Evolutionary conservation across 2,797 vertebrate species (phyloP), one percentile per base, ranked within the genome.

Genomic region (Podargus strigoides): DNA sequence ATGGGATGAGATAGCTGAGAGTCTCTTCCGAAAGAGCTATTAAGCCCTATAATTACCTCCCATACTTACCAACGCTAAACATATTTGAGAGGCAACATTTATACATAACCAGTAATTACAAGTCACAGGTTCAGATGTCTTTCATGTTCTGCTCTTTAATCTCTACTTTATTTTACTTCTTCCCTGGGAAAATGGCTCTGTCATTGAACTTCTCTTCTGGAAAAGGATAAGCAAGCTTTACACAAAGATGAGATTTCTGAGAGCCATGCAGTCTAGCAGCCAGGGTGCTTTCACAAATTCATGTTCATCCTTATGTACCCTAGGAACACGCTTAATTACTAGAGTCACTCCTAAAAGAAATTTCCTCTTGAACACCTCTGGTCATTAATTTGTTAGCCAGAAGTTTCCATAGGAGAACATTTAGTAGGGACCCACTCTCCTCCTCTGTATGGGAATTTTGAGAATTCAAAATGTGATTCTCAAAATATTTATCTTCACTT

Each of bases 1-100:
- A 87, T 5, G 81, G 96, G 93, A 93, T 94, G 87, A 92, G 85
- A 96, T 89, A 86, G 62, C 95, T 36, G 82, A 97, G 87, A 97
- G 95, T 96, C 95, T 97, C 96, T 96, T 94, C 91, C 87, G 77
- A 86, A 97, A 87, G 83, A 85, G 96, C 85, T 96, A 94, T 93
- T 93, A 92, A 96, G 93, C 96, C 90, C 94, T 95, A 10, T 96
- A 95, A 96, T 97, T 97, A 97, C 93, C 93, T 96, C 89, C 93
- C 70, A 93, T 85, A 52, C 93, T 97, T 86, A 94, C 73, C 73
- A 95, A 86, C 41, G n/a, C 91, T 95, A 93, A 98, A 96, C 89
- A 93, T 95, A 94, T 96, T 96, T 85, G 94, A 97, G 93, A 96
- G 93, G 97, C 93, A 96, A 95, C 95, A 89, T 96, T 97, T 96